Evolutionary conservation across 1,140 invertebrate species (phyloP), one percentile per base, ranked within the genome.

Genomic region (Anastatus disparis): DNA sequence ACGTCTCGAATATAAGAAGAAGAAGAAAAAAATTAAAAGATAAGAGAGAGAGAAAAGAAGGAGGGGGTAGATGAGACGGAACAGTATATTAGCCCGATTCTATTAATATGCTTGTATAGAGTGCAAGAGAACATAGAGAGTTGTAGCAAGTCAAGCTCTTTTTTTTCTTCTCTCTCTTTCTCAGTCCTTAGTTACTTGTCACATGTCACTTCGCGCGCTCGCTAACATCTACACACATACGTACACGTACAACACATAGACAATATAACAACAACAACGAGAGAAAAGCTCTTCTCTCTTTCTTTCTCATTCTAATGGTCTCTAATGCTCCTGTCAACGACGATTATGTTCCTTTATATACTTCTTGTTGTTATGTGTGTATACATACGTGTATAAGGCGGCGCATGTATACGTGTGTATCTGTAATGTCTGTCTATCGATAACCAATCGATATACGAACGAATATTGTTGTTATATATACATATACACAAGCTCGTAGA

Each of bases 51-150:
- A 35, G 50, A 65, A n/a, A 27, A 42, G 48, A 4, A 40, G 26
- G 15, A 26, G 24, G 10, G 1, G 50, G 10, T 22, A 13, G 50
- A 56, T 12, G 48, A 17, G 10, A n/a, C 24, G 59, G 48, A 27
- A n/a, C 55, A 70, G 78, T 75, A 77, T 78, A 82, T 81, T 77
- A 80, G 74, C 38, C n/a, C 17, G 48, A 74, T 76, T 81, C 81
- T 83, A 83, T 83, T 82, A 83, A 83, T 83, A 82, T 81, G 80
- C 78, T 74, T n/a, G n/a, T n/a, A n/a, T n/a, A n/a, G n/a, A n/a
- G n/a, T n/a, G n/a, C n/a, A n/a, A n/a, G n/a, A n/a, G n/a, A n/a
- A 26, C 52, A 4, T 27, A 20, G 26, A 22, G 38, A 52, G 15
- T 22, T 15, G 71, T 70, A 75, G 75, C 76, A 75, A 77, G 75